Conservation (phyloP, 2,797 vertebrate species). For the Denticeps clupeoides region DNA sequence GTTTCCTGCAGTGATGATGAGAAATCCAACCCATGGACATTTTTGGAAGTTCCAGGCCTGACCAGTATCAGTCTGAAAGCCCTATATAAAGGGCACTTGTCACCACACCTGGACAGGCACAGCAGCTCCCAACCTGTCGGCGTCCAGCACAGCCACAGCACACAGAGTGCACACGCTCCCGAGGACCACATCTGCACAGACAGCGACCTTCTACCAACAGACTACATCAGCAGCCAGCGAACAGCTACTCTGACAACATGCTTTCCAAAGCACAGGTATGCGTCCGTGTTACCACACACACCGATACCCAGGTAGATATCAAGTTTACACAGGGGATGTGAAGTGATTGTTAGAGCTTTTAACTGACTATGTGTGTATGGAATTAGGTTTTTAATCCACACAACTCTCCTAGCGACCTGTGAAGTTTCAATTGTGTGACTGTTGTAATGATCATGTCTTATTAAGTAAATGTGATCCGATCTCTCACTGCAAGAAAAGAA, state of each 20-base stretch:
- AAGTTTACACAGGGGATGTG: neutral
- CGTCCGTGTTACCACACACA: neutral
- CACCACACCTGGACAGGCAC: slow-evolving; percentile 22
- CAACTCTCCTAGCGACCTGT: no score
- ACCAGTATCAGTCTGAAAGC: slow-evolving; percentile 11
- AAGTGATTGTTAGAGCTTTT: neutral
- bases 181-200: neutral
- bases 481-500: no score
- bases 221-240: slow-evolving; percentile 7
- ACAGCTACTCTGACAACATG: slow-evolving; percentile 36
- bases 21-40: slow-evolving; percentile 20
- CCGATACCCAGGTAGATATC: neutral
- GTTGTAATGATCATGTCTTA: no score
- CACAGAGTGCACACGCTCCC: slow-evolving; percentile 5
- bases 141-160: neutral
- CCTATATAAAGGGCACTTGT: slow-evolving; percentile 1
- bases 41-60: slow-evolving; percentile 7
- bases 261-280: slow-evolving; percentile 43
- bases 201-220: neutral
- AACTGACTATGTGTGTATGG: neutral
- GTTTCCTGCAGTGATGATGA: neutral
- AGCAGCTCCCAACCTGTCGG: slow-evolving; percentile 15
- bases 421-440: no score
- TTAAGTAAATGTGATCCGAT: no score
- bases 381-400: no score